These are phyloP conservation scores for Cavia porcellus DNA, from an alignment of 2,113 vertebrate genomes.

Conservation along the genomic window DNA sequence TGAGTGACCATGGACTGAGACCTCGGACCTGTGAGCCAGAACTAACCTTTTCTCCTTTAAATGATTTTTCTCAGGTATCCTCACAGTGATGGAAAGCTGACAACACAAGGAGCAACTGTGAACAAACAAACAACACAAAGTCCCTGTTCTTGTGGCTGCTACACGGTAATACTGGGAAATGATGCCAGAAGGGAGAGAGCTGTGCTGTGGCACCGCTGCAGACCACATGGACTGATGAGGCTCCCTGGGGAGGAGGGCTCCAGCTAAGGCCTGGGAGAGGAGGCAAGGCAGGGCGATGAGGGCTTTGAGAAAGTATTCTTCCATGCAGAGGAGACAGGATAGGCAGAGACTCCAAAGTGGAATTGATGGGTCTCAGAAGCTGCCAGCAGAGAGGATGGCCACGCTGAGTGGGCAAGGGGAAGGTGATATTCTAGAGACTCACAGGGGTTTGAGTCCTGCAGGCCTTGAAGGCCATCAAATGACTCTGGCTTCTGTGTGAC, in stretches of 20 bases:
- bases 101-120: neutral
- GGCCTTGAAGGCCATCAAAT: neutral
- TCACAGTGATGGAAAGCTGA: neutral
- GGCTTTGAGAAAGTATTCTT: neutral
- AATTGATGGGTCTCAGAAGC: neutral
- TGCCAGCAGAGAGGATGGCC: neutral
- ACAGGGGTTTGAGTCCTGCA: too few relatives aligned
- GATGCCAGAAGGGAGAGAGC: neutral
- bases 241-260: neutral
- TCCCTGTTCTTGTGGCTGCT: neutral
- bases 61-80: neutral
- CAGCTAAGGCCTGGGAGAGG: neutral
- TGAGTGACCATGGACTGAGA: neutral
- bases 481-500: neutral
- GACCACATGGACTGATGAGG: neutral
- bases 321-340: neutral
- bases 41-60: neutral
- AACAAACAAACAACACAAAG: neutral
- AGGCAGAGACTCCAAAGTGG: neutral
- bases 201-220: neutral
- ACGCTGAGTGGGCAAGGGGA: neutral
- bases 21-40: neutral
- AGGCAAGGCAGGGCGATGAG: neutral
- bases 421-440: neutral
- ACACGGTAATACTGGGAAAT: neutral